A percentile compares a stretch with the other conserved stretches of the same genome.
These are phyloP conservation scores for Aromia moschata DNA, from an alignment of 2,888 invertebrate genomes.

Conservation along the genomic window DNA sequence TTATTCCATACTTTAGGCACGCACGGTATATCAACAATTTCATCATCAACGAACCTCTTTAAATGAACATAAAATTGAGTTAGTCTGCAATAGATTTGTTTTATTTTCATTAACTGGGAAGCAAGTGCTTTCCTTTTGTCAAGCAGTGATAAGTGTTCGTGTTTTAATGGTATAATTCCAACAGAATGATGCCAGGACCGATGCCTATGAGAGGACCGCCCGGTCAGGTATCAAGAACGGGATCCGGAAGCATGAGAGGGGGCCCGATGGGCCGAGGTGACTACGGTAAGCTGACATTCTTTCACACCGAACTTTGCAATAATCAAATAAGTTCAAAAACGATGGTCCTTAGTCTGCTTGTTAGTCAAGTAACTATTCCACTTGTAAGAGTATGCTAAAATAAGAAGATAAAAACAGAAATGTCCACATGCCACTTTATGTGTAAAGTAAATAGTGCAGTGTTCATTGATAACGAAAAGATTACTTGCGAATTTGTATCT, in stretches of 20 bases:
- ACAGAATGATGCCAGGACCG: conserved; percentile 71
- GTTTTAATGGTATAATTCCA: conserved; percentile 4
- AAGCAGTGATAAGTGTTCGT: too few relatives aligned
- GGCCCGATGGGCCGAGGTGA: conserved; percentile 85
- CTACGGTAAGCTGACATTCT: conserved; percentile 78
- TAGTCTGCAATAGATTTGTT: too few relatives aligned
- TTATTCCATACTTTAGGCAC: too few relatives aligned
- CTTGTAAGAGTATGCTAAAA: conserved; percentile 38
- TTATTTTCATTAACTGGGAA: too few relatives aligned
- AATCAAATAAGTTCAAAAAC: conserved; percentile 18
- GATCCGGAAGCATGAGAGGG: conserved; percentile 69
- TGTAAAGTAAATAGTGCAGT: conserved; percentile 31
- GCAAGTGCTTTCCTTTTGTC: too few relatives aligned
- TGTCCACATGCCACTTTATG: conserved; percentile 33
- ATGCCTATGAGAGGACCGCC: conserved; percentile 70
- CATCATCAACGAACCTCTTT: too few relatives aligned
- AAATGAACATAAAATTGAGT: too few relatives aligned
- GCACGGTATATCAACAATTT: too few relatives aligned
- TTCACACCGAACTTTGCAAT: conserved; percentile 5
- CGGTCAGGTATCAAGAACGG: conserved; percentile 56
- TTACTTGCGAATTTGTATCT: not conserved
- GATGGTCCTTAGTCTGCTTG: conserved; percentile 56
- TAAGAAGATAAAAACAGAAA: conserved; percentile 16
- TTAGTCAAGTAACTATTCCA: conserved; percentile 63
- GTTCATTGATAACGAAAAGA: not conserved